These are phyloP conservation scores for Sinopyrophorus schimmeli DNA, from an alignment of 2,888 invertebrate genomes.

Conservation along the genomic window DNA sequence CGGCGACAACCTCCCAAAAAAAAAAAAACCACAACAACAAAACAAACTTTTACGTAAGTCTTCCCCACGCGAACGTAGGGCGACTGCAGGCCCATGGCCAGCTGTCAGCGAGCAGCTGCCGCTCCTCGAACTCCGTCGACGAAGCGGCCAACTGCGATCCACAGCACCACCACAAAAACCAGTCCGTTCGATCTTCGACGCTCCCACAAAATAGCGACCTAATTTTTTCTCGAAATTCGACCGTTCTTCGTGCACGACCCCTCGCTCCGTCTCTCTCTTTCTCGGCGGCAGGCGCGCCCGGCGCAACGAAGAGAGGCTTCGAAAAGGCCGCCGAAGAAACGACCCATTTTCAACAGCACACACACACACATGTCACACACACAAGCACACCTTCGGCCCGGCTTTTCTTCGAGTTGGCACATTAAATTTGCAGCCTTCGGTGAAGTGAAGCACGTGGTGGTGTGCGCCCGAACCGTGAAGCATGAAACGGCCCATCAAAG, in stretches of 20 bases:
- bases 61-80: too few species aligned
- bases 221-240: conserved; percentile 7
- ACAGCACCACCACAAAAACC: not conserved
- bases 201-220: not conserved
- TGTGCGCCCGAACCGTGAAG: conserved; percentile 13
- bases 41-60: too few species aligned
- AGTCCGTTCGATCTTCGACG: not conserved
- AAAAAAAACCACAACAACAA: too few species aligned
- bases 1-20: too few species aligned
- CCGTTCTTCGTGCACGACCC: not conserved
- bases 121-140: conserved; percentile 1
- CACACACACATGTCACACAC: too few species aligned
- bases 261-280: not conserved
- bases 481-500: conserved; percentile 23
- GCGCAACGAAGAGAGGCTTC: not conserved
- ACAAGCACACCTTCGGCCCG: conserved; percentile 20
- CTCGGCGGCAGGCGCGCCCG: not conserved
- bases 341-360: too few species aligned
- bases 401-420: conserved; percentile 19
- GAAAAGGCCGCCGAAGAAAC: conserved; percentile 1
- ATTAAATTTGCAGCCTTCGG: conserved; percentile 12
- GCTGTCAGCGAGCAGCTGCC: conserved; percentile 30
- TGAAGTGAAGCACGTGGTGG: conserved; percentile 22
- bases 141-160: conserved; percentile 13
- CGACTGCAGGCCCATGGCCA: conserved; percentile 24